phyloP scores from a whole-genome alignment of 2,797 vertebrate genomes.

The Silurus lanzhouensis region DNA sequence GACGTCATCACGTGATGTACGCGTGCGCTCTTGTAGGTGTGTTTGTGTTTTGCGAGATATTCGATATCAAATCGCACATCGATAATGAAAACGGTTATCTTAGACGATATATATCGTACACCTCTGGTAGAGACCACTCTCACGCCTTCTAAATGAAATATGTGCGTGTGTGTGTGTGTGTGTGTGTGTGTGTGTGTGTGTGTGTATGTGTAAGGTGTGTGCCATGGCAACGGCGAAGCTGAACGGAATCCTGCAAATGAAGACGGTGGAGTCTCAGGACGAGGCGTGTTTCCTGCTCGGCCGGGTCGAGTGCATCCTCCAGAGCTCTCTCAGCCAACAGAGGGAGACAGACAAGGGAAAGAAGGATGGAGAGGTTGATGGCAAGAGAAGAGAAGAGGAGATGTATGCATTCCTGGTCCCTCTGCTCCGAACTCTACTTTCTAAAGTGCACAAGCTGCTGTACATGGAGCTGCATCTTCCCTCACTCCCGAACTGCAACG shows the following conservation, averaged over 20 bases:
- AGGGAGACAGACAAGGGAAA: conserved; percentile 69
- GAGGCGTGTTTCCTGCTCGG: conserved; percentile 95
- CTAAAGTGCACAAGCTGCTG: conserved; percentile 92
- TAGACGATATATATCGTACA: too few species aligned
- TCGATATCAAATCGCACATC: too few species aligned
- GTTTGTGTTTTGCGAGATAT: too few species aligned
- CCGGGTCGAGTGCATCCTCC: conserved; percentile 88
- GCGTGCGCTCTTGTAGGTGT: too few species aligned
- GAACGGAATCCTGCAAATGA: conserved; percentile 93
- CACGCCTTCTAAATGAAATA: too few species aligned
- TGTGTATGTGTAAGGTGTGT: conserved; percentile 78
- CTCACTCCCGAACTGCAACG: conserved; percentile 89
- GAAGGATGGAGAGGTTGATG: background rate
- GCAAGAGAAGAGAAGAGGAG: conserved; percentile 68
- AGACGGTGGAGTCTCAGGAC: conserved; percentile 88
- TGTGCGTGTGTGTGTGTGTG: too few species aligned
- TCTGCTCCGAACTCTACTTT: conserved; percentile 89
- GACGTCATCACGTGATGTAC: too few species aligned
- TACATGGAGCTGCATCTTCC: conserved; percentile 97
- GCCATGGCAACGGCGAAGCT: conserved; percentile 94
- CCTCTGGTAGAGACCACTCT: too few species aligned
- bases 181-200: background rate
- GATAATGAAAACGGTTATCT: too few species aligned
- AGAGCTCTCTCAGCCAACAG: conserved; percentile 83
- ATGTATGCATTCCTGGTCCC: conserved; percentile 93